These are phyloP conservation scores for Dermolepida albohirtum DNA, from an alignment of 2,888 invertebrate species.

Conservation along the genomic window DNA sequence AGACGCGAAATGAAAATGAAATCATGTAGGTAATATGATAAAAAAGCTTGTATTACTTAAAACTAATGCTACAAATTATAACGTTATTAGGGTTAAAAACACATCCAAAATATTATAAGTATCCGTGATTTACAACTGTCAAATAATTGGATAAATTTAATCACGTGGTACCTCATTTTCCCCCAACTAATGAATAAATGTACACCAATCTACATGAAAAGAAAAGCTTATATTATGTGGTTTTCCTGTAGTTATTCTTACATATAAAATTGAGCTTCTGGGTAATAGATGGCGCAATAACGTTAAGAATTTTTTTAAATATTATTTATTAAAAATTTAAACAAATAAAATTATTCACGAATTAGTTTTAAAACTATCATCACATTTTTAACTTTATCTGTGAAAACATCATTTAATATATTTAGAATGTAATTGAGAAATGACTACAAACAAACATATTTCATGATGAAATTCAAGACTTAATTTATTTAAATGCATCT, in stretches of 20 bases:
- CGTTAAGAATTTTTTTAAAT: too few relatives aligned
- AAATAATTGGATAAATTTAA: conserved; percentile 54
- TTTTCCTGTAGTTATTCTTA: not conserved
- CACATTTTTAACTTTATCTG: too few relatives aligned
- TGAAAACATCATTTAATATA: too few relatives aligned
- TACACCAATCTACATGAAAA: conserved; percentile 10
- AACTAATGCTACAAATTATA: conserved; percentile 48
- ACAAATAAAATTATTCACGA: too few relatives aligned
- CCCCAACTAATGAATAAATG: not conserved
- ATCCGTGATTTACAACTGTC: conserved; percentile 52
- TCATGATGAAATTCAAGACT: too few relatives aligned
- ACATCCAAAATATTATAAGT: conserved; percentile 51
- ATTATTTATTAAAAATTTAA: too few relatives aligned
- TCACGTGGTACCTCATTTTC: conserved; percentile 52
- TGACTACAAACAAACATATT: too few relatives aligned
- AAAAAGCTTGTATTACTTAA: conserved; percentile 34
- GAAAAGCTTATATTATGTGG: not conserved
- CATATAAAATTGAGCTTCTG: not conserved
- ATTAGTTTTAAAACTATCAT: too few relatives aligned
- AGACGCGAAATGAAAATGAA: conserved; percentile 22
- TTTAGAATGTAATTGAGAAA: too few relatives aligned
- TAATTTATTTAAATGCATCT: too few relatives aligned
- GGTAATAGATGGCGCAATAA: conserved; percentile 5
- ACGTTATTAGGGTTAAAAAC: conserved; percentile 55
- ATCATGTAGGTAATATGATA: conserved; percentile 23